Evolutionary conservation across 2,113 vertebrate species (phyloP), one percentile per base, ranked within the genome.

Genomic region (Trichomycterus rosablanca): DNA sequence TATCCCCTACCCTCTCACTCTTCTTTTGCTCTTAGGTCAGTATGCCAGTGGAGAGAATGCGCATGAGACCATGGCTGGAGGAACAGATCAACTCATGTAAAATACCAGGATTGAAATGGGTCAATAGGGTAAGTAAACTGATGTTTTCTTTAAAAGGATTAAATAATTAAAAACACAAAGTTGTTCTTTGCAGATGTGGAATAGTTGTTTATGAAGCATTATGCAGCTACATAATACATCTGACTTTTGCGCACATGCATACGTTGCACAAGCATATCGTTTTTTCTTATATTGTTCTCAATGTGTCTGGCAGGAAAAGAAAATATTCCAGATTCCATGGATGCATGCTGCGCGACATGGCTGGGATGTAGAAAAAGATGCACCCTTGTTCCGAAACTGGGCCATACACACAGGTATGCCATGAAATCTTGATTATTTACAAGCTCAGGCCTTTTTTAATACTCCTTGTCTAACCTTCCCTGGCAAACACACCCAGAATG

Each of bases 21-120:
- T 44, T 15, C 32, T 24, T 9, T 43, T n/a, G 43, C n/a, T 67
- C 43, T 45, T 39, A 89, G 81, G 79, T 76, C 69, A 91, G 74
- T 49, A 98, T 98, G 96, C 96, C 96, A 3, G 93, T 97, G 15
- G 96, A 98, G 79, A 89, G 96, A 75, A 98, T 98, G 96, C 89
- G 95, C 19, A 98, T 98, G 96, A 83, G 96, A 34, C 96, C 96
- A 0, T 98, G 96, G 96, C 79, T 98, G 75, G 95, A 98, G 78
- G 94, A 98, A 20, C 96, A 98, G 78, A 98, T 98, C 61, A 89
- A 98, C 70, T 95, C 92, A 0, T 90, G 90, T 70, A 88, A 86
- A 60, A 97, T 99, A 77, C 95, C 93, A 0, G 96, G 95, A 43
- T 86, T 98, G 16, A 96, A 92, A 85, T 98, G 96, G 96, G 82